Conservation (phyloP, 2,888 invertebrate genomes). For the Hartigia nigra region DNA sequence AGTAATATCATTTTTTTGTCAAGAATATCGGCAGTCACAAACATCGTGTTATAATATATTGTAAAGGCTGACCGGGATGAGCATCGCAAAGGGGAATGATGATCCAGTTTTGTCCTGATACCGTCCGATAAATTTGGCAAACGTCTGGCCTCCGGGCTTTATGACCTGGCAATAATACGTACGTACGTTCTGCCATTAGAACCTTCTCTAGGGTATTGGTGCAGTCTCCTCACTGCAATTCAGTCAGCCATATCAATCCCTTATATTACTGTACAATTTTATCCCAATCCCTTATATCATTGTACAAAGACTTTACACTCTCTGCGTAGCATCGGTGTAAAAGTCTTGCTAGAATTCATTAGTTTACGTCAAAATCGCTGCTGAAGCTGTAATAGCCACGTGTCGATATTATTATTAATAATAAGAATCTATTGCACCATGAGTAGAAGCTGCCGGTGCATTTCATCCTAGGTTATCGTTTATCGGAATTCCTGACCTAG, state of each 20-base stretch:
- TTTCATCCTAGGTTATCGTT: background rate
- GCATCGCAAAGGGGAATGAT: background rate
- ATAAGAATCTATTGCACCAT: constrained; percentile 19
- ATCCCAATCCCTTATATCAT: constrained; percentile 15
- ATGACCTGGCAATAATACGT: constrained; percentile 17
- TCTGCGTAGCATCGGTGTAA: constrained; percentile 14
- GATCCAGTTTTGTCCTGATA: constrained; percentile 14
- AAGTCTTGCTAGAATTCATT: constrained; percentile 37
- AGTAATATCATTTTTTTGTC: background rate
- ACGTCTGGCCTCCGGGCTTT: constrained; percentile 14
- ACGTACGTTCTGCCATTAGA: background rate
- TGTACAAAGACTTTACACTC: constrained; percentile 16
- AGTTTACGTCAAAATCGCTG: constrained; percentile 45
- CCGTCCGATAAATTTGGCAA: constrained; percentile 15
- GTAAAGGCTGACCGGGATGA: background rate
- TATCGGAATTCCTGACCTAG: background rate
- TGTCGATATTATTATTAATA: constrained; percentile 50
- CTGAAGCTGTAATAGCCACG: constrained; percentile 38
- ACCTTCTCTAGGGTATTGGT: background rate
- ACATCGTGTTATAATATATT: background rate
- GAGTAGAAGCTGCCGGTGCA: background rate
- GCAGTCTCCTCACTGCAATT: constrained; percentile 10
- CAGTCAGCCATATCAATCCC: constrained; percentile 20
- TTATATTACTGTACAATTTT: constrained; percentile 21
- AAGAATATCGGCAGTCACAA: background rate